Evolutionary conservation across 1,140 invertebrate genomes (phyloP).

Genomic region (Uloborus diversus): DNA sequence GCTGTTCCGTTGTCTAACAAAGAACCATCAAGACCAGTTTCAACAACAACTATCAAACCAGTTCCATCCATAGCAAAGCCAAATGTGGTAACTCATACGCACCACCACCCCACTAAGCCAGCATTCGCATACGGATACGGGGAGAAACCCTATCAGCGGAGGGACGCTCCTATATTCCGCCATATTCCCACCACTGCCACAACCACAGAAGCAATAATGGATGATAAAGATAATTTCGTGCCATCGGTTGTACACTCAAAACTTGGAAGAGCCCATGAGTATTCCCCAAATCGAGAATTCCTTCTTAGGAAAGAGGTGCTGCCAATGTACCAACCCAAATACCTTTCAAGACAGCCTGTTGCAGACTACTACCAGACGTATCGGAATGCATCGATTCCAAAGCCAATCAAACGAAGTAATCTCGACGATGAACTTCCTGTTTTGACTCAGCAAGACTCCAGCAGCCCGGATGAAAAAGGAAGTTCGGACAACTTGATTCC

Average conservation of each 20-base stretch:
- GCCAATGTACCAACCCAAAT: constrained; percentile 5
- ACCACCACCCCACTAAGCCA: constrained; percentile 14
- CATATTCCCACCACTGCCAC: neutral
- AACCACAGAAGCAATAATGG: neutral
- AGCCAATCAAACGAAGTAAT: neutral
- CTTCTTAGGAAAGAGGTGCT: neutral
- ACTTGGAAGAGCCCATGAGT: neutral
- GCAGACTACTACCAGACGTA: constrained; percentile 19
- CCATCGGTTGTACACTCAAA: no score
- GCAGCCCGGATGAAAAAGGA: neutral
- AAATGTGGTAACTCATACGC: neutral
- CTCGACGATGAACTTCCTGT: neutral
- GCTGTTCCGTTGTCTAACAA: no score
- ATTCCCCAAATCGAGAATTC: neutral
- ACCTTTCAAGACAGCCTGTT: neutral
- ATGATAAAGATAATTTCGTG: neutral
- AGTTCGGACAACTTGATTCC: neutral
- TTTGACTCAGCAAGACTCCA: constrained; percentile 29
- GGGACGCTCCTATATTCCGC: constrained; percentile 28
- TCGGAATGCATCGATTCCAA: neutral
- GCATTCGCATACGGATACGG: constrained; percentile 31
- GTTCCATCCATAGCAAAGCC: no score
- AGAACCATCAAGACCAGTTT: no score
- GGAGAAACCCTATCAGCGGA: constrained; percentile 31
- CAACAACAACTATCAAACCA: no score